Conservation (phyloP, 2,113 vertebrate genomes). For the Engraulis encrasicolus region DNA sequence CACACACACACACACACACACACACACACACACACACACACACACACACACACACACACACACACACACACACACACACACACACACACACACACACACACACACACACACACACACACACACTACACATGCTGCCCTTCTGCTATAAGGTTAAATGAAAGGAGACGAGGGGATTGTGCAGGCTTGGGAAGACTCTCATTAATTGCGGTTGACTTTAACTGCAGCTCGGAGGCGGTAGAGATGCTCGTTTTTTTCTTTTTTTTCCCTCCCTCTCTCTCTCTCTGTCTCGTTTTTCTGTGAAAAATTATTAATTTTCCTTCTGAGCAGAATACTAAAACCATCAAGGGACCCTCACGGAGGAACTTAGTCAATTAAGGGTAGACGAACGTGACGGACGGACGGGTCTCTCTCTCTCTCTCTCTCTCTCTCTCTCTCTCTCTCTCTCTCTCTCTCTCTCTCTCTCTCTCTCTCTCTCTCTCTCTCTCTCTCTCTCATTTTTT, state of each 20-base stretch:
- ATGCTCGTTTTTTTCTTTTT: not conserved
- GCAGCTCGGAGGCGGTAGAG: not conserved
- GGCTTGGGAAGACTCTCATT: slow-evolving; percentile 17
- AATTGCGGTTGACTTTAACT: slow-evolving; percentile 27
- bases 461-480: not conserved
- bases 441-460: not conserved
- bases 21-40: no score
- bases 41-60: not conserved
- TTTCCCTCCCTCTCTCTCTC: no score
- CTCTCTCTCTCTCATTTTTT: not conserved
- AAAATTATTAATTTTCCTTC: not conserved
- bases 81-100: not conserved
- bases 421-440: slow-evolving; percentile 8
- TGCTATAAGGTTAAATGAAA: not conserved
- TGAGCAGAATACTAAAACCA: not conserved
- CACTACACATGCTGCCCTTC: not conserved
- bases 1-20: no score
- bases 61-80: not conserved
- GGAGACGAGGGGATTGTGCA: slow-evolving; percentile 13
- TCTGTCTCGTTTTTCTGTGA: no score
- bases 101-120: not conserved
- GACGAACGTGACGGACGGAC: no score
- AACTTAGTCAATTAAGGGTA: not conserved
- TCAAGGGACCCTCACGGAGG: not conserved
- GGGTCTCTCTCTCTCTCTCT: not conserved